phyloP scores from a whole-genome alignment of 2,113 vertebrate genomes.

The Brachyhypopomus gauderio region DNA sequence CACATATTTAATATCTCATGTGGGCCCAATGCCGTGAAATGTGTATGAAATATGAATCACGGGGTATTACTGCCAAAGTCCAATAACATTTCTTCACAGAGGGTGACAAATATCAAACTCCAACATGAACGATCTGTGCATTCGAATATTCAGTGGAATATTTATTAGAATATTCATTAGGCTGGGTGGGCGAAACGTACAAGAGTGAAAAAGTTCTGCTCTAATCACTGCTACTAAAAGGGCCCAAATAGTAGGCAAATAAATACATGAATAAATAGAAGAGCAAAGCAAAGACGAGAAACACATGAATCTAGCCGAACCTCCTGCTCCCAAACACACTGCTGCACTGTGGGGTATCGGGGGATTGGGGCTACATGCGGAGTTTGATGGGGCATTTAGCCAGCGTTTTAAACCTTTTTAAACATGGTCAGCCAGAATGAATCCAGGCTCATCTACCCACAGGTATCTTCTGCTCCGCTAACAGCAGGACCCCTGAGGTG shows the following conservation, averaged over 20 bases:
- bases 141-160: constrained; percentile 6
- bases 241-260: not conserved
- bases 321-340: not conserved
- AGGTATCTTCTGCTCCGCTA: not conserved
- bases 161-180: constrained; percentile 9
- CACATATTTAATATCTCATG: constrained; percentile 1
- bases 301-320: not conserved
- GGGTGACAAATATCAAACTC: constrained; percentile 12
- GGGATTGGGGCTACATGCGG: not conserved
- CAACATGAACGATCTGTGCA: not conserved
- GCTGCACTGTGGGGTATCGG: not conserved
- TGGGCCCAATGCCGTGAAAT: not conserved
- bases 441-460: not conserved
- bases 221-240: not conserved
- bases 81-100: not conserved
- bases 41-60: constrained; percentile 27
- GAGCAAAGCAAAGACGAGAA: not conserved
- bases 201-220: not conserved
- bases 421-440: not conserved
- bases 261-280: too few species aligned
- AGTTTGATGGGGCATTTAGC: not conserved
- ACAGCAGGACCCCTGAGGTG: not conserved
- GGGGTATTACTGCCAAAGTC: not conserved
- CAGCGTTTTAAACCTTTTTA: not conserved
- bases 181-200: not conserved